Evolutionary conservation across 2,888 invertebrate species (phyloP).

Genomic region (Cyclophora punctaria): DNA sequence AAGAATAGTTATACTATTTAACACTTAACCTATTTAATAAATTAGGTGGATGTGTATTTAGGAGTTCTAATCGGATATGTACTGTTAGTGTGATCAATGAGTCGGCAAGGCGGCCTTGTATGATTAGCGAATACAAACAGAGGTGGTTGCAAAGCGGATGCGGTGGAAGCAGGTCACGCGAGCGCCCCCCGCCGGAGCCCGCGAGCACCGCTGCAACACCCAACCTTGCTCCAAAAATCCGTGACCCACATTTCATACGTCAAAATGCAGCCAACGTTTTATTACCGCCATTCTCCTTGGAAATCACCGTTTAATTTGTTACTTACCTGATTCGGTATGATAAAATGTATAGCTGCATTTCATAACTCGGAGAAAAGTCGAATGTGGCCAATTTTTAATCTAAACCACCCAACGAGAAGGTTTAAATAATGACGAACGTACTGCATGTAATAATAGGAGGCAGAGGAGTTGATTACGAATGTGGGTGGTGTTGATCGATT

Average conservation of each 20-base stretch:
- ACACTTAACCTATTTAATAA: too few species aligned
- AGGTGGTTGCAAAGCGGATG: constrained; percentile 58
- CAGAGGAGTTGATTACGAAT: constrained; percentile 15
- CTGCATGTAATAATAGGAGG: background rate
- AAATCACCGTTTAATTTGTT: constrained; percentile 31
- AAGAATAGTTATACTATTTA: background rate
- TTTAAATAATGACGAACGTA: background rate
- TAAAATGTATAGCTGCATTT: constrained; percentile 13
- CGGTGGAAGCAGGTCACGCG: constrained; percentile 51
- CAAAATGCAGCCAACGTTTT: constrained; percentile 64
- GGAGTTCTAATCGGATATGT: constrained; percentile 50
- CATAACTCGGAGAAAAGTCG: background rate
- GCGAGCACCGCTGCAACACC: constrained; percentile 38
- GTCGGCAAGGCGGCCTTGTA: constrained; percentile 61
- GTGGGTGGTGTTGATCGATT: constrained; percentile 45
- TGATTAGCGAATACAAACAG: constrained; percentile 54
- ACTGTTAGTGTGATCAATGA: constrained; percentile 53
- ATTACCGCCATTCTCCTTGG: constrained; percentile 35
- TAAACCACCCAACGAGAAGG: too few species aligned
- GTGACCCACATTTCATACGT: constrained; percentile 65
- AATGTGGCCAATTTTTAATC: background rate
- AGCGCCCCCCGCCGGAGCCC: constrained; percentile 24
- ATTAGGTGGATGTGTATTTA: constrained; percentile 20
- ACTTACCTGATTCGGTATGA: constrained; percentile 8
- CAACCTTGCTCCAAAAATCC: constrained; percentile 71